Conservation (phyloP, 2,797 vertebrate species). For the Eremophila alpestris region DNA sequence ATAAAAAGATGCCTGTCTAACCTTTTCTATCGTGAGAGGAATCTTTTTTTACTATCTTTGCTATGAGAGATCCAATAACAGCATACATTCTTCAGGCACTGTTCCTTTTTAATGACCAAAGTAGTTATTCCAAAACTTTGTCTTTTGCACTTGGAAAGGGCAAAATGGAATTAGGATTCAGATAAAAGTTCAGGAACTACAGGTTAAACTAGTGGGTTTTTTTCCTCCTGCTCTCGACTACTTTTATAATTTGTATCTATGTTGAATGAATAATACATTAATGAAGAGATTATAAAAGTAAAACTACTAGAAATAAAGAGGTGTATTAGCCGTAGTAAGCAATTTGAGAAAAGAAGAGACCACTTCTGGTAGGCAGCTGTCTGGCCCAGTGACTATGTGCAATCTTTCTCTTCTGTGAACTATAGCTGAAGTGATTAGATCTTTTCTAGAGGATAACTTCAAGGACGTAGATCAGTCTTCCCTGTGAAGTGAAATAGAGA, state of each 20-base stretch:
- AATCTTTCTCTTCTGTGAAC: neutral
- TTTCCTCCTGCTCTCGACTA: neutral
- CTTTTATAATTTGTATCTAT: neutral
- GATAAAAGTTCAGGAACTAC: neutral
- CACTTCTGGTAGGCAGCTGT: neutral
- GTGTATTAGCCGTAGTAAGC: neutral
- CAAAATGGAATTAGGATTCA: neutral
- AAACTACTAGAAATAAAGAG: neutral
- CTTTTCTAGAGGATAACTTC: neutral
- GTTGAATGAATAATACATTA: neutral
- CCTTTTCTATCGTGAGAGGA: neutral
- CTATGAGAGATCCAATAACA: neutral
- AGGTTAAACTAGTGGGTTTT: neutral
- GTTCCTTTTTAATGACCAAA: neutral
- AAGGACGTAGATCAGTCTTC: neutral
- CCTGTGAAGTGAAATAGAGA: neutral
- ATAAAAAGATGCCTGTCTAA: neutral
- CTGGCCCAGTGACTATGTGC: neutral
- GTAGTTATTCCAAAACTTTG: neutral
- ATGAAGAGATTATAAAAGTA: neutral
- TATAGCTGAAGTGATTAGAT: neutral
- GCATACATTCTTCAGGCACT: neutral
- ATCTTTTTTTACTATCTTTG: neutral
- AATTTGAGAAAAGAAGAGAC: neutral
- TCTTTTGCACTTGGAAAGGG: neutral